phyloP scores from a whole-genome alignment of 2,888 invertebrate genomes.

The Mesorhabditis spiculigera region DNA sequence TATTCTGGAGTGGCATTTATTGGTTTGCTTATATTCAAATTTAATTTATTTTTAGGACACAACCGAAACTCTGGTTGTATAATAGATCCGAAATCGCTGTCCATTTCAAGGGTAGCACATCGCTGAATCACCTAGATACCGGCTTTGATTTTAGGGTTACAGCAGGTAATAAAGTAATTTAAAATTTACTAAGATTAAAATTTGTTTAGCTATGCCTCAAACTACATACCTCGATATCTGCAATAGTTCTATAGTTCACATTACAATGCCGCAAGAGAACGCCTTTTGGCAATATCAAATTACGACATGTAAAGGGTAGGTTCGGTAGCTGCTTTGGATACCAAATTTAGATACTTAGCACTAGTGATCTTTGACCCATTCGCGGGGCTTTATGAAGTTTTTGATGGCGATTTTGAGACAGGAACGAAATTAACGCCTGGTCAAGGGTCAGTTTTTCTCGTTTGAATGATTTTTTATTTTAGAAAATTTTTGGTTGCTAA shows the following conservation, averaged over 20 bases:
- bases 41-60: not conserved
- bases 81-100: not conserved
- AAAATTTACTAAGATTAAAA: not conserved
- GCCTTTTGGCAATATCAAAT: slow-evolving; percentile 5
- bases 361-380: slow-evolving; percentile 1
- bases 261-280: not conserved
- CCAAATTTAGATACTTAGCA: not conserved
- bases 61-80: not conserved
- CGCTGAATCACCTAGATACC: not conserved
- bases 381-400: slow-evolving; percentile 3
- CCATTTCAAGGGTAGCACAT: not conserved
- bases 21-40: not conserved
- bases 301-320: not conserved
- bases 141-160: not conserved
- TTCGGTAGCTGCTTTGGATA: no score
- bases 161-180: not conserved
- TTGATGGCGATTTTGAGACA: not conserved
- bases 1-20: not conserved
- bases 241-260: not conserved
- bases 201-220: not conserved
- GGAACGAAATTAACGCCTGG: not conserved
- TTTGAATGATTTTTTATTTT: not conserved
- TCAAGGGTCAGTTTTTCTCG: not conserved
- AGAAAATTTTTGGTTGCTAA: not conserved
- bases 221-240: not conserved